These are phyloP conservation scores for Parotia lawesii DNA, from an alignment of 2,113 vertebrate genomes.

Conservation along the genomic window DNA sequence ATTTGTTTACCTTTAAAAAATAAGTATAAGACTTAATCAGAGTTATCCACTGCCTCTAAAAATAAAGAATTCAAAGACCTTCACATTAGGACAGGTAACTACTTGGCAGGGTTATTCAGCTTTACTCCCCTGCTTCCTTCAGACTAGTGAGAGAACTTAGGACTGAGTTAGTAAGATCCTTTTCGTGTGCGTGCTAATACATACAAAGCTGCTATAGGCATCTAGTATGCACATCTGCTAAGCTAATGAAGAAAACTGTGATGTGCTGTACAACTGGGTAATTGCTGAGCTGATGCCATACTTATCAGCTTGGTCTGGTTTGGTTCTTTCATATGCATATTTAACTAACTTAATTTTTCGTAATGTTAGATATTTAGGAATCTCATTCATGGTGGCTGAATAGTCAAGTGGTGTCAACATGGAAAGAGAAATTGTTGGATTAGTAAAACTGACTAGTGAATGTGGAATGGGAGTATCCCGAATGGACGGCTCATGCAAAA, in stretches of 20 bases:
- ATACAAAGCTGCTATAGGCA: neutral
- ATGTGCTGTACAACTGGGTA: neutral
- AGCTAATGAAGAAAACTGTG: neutral
- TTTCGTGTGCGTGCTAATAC: neutral
- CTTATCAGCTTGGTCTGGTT: neutral
- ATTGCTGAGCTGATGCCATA: neutral
- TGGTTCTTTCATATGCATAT: neutral
- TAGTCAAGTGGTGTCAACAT: neutral
- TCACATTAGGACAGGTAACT: neutral
- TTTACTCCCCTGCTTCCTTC: neutral
- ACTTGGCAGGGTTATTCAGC: neutral
- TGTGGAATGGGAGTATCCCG: neutral
- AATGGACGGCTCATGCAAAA: neutral
- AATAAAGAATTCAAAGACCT: neutral
- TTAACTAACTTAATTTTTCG: neutral
- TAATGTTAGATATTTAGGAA: neutral
- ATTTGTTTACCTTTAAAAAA: neutral
- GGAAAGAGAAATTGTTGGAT: neutral
- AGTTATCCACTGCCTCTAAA: neutral
- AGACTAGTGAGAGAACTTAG: neutral
- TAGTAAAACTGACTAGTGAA: neutral
- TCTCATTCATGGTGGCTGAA: neutral
- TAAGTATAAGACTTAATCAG: neutral
- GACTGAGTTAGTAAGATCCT: neutral
- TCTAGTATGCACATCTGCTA: neutral